Base-by-base conservation (phyloP, 2,113 vertebrate genomes). In the Mandrillus leucophaeus region DNA sequence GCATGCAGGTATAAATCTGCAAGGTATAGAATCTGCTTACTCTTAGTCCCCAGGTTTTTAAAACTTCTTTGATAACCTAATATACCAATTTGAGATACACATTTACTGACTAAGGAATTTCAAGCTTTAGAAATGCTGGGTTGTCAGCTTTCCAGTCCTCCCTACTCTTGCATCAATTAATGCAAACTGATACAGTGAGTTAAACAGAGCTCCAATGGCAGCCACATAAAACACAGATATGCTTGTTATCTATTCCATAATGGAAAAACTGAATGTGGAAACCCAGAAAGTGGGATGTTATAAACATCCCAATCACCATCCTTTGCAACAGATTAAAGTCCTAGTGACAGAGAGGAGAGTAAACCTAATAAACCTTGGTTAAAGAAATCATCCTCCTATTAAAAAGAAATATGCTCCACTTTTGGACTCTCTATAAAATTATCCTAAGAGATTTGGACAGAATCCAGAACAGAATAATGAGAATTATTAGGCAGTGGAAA, bases 51-150 rank as follows among this genome's bases (percentile, higher is more conserved):
- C 40, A 87, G 78, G 40, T 87, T 94, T 89, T 92, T 25, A 93
- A 95, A 98, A 91, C 3, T 72, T 96, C 82, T 92, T 83, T 84
- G 68, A 96, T 96, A 97, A 96, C 55, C 61, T 97, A 90, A 96
- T 97, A 73, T 68, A 89, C 38, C 61, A 95, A 97, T 64, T 70
- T 97, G 61, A 95, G 45, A 52, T 48, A 87, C 6, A 11, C 43
- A 70, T 81, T 97, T 90, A 89, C 94, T 97, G 88, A 97, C 88
- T 97, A 88, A 98, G 92, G 88, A 70, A 75, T 97, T 96, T 95
- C 57, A 61, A 86, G 17, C 16, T 88, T 83, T 20, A 68, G 78
- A 96, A 96, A 93, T 94, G 50, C 85, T 93, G 38, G 66, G 2
- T 32, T 70, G 55, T 17, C 55, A 95, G 87, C 35, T 95, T 94